A percentile compares a stretch with the other conserved stretches of the same genome.
phyloP scores from a whole-genome alignment of 2,888 invertebrate species.

The Latrodectus hesperus region DNA sequence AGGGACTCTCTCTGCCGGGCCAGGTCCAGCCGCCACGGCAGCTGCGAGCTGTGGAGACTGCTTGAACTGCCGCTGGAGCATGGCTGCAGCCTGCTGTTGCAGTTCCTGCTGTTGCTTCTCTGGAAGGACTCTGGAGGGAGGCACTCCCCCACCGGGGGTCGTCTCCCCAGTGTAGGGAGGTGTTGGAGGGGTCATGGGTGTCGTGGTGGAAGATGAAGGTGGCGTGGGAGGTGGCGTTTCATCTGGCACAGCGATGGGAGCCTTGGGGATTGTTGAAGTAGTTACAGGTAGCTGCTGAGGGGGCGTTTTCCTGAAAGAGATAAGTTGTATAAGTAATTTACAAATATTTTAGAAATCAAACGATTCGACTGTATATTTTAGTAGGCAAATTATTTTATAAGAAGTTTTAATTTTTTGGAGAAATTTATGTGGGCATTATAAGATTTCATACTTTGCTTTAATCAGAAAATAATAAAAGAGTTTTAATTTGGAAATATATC shows the following conservation, averaged over 20 bases:
- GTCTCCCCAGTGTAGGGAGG: constrained; percentile 21
- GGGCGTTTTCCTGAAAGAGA: constrained; percentile 52
- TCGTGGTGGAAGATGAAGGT: constrained; percentile 23
- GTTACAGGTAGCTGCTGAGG: constrained; percentile 59
- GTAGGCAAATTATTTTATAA: too few species aligned
- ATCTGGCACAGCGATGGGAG: constrained; percentile 54
- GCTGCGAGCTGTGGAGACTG: constrained; percentile 33
- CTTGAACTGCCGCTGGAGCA: constrained; percentile 47
- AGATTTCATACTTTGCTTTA: too few species aligned
- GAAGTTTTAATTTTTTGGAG: too few species aligned
- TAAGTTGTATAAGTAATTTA: neutral
- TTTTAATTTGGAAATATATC: too few species aligned
- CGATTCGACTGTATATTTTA: too few species aligned
- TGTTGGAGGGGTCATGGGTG: constrained; percentile 57
- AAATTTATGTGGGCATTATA: too few species aligned
- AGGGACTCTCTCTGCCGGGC: constrained; percentile 66
- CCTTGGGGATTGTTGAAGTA: constrained; percentile 18
- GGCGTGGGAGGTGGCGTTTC: constrained; percentile 59
- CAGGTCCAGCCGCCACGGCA: constrained; percentile 70
- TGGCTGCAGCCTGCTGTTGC: constrained; percentile 48
- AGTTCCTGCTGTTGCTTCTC: constrained; percentile 54
- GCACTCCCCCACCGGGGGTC: neutral
- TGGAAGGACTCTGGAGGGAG: constrained; percentile 25
- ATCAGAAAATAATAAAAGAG: too few species aligned
- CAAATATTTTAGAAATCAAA: too few species aligned